Base-by-base conservation (phyloP, 2,797 vertebrate genomes). In the Spea hammondii region DNA sequence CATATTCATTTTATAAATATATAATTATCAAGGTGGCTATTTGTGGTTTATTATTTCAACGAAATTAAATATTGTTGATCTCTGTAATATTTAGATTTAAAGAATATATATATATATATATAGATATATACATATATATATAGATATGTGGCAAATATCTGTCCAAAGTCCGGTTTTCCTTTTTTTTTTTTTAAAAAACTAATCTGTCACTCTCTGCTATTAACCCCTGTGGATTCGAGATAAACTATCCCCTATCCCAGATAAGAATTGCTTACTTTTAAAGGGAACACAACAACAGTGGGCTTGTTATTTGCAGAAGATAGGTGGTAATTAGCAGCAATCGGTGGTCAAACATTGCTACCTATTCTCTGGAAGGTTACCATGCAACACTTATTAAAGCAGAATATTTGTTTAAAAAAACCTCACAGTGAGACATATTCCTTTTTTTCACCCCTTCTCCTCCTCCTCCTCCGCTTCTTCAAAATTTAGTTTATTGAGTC, bases 321-420 rank as follows among this genome's bases (percentile, higher is more conserved):
- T 80, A 72, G 47, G 12, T 51, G 57, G 74, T 65, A 81, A 72
- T 81, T 72, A 73, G 9, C 64, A 73, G 70, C 65, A 62, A 68
- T 77, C 79, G 68, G 79, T 77, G 79, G 79, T 77, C 75, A 77
- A 54, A 69, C 79, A 72, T 77, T 44, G 74, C 79, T 76, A 47
- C 69, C 62, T 67, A 68, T 67, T 51, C 72, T 67, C 51, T 57
- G 73, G 32, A 60, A 14, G 47, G 77, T 79, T 72, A 70, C 74
- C 54, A 68, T 50, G 53, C 59, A 44, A 79, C 45, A 69, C 69
- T 82, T 75, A 80, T 76, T 73, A 57, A 67, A 12, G 6, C 17
- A n/a, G 51, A 17, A 53, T 65, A 60, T n/a, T 13, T 73, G 68
- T 60, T 17, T 10, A 9, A 17, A 74, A 1, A 1, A 74, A 53